Evolutionary conservation across 1,140 invertebrate species (phyloP).

Genomic region (Drosophila tsacasi): DNA sequence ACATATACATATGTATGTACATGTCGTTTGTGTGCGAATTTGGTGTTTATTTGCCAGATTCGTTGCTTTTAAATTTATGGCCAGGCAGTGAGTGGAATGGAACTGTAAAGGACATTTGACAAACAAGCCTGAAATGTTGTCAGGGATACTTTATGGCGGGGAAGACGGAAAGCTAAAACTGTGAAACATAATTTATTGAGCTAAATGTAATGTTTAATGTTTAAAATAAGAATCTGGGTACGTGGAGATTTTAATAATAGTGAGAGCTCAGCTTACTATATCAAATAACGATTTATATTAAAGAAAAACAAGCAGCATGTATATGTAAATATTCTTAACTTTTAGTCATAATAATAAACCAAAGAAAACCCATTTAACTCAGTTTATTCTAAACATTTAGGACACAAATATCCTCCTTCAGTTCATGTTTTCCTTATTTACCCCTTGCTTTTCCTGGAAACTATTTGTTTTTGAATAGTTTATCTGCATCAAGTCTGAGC

Average conservation of each 20-base stretch:
- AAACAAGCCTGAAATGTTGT: slow-evolving; percentile 35
- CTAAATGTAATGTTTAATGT: background rate
- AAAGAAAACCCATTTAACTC: background rate
- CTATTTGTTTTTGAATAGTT: background rate
- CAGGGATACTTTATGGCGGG: slow-evolving; percentile 12
- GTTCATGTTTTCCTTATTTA: background rate
- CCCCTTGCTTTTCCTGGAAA: background rate
- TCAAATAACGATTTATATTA: background rate
- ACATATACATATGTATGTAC: background rate
- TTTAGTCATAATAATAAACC: background rate
- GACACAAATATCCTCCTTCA: background rate
- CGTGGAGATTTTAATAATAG: no score
- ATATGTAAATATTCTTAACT: background rate
- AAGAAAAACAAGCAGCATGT: background rate
- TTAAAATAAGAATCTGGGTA: background rate
- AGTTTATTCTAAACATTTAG: background rate
- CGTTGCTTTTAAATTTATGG: slow-evolving; percentile 45
- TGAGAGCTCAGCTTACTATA: no score
- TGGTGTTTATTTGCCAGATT: slow-evolving; percentile 40
- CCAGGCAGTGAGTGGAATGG: background rate
- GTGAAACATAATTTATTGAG: slow-evolving; percentile 17
- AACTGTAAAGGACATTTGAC: slow-evolving; percentile 13
- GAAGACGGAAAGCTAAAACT: background rate
- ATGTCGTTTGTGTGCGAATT: slow-evolving; percentile 9
- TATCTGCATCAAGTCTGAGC: background rate